Evolutionary conservation across 2,888 invertebrate species (phyloP), one percentile per base, ranked within the genome.

Genomic region (Sesia bembeciformis): DNA sequence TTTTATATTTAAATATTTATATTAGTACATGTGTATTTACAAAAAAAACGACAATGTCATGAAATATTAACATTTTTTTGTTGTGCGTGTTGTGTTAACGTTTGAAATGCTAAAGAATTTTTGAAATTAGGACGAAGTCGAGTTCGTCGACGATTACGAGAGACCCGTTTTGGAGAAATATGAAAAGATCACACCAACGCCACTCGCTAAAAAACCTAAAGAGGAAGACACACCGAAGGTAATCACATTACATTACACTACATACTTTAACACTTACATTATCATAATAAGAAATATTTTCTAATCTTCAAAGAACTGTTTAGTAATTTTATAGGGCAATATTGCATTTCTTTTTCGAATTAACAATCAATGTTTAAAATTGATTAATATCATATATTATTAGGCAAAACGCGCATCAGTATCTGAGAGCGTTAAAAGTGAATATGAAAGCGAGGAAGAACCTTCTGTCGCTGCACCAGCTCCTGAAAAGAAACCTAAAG

Each of bases 121-220:
- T 80, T 83, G 81, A 65, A 72, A 77, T 67, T 88, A 89, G 89
- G 89, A 83, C 57, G 74, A 75, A 74, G 67, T 88, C 76, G 89
- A 90, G 71, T 90, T 90, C 73, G 85, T 88, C 71, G 93, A 93
- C 53, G 95, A 95, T 87, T 95, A 95, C 80, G 95, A 95, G 76
- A 91, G 94, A 68, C 93, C 94, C 3, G 93, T 92, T 53, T 86
- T 94, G 73, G 94, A 94, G 81, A 93, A 92, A 82, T 94, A 93
- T 69, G 93, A 94, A 84, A 92, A 90, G 70, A 76, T 90, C 65
- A 81, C 90, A 78, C 90, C 90, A 53, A 90, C 90, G 70, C 90
- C 90, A 66, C 78, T 88, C 52, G 84, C 82, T 76, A 90, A 90
- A 87, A 90, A 83, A 80, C 70, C 74, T 54, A 90, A 82, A 80